Percentiles rank a stretch among this genome's conserved stretches.
phyloP scores from a whole-genome alignment of 2,797 vertebrate genomes.

The Pyrrhura leucotis region DNA sequence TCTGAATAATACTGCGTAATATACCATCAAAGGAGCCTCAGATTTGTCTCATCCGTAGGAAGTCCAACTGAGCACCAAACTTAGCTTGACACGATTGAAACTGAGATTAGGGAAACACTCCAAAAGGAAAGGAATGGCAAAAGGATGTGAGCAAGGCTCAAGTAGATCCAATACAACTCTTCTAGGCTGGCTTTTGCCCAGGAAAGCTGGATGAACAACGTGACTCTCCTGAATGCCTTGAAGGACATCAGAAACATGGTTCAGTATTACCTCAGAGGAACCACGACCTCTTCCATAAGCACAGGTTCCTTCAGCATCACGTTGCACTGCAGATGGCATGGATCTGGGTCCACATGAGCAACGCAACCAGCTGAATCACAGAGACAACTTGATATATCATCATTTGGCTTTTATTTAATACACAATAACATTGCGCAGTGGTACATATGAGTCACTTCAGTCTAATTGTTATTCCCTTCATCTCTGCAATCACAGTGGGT shows the following conservation, averaged over 20 bases:
- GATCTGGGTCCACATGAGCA: background rate
- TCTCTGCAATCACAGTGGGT: conserved; percentile 31
- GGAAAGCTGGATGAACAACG: background rate
- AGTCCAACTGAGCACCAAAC: background rate
- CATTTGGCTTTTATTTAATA: conserved; percentile 8
- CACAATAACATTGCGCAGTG: background rate
- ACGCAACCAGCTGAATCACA: background rate
- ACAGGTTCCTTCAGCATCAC: background rate
- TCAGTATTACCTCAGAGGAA: background rate
- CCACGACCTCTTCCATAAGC: background rate
- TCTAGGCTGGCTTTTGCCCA: background rate
- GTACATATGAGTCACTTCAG: conserved; percentile 5
- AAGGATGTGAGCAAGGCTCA: background rate
- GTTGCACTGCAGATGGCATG: background rate
- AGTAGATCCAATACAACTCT: background rate
- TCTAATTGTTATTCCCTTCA: conserved; percentile 55
- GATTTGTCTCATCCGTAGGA: accelerated
- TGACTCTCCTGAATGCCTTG: background rate
- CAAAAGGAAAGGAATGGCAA: background rate
- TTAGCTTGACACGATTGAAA: background rate
- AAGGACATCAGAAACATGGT: accelerated
- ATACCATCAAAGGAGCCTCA: background rate
- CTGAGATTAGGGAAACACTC: background rate
- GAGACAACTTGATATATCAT: background rate
- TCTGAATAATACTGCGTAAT: background rate